These are phyloP conservation scores for Bufo gargarizans DNA, from an alignment of 2,113 vertebrate species.

Conservation along the genomic window DNA sequence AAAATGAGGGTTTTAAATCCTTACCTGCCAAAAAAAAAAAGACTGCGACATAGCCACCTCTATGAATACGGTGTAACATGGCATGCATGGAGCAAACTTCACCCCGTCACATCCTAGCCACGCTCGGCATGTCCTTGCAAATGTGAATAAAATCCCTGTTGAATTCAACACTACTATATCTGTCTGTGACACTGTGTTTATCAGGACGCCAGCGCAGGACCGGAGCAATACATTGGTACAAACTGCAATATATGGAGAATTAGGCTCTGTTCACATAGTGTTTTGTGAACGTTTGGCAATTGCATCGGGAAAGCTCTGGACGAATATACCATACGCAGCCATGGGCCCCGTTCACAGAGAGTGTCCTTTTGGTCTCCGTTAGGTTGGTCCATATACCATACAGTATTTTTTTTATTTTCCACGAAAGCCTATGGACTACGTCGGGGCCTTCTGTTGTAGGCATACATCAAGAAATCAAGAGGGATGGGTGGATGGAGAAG, in stretches of 20 bases:
- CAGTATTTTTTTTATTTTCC: no score
- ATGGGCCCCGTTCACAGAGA: no score
- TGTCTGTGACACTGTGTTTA: neutral
- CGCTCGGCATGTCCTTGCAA: constrained; percentile 47
- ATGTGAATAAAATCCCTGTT: constrained; percentile 50
- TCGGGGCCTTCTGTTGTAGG: no score
- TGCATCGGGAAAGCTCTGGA: no score
- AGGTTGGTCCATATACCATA: no score
- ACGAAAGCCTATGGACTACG: no score
- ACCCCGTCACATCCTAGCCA: constrained; percentile 5
- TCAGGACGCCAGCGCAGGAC: neutral
- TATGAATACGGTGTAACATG: neutral
- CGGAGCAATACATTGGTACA: neutral
- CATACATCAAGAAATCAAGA: no score
- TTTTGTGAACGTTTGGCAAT: no score
- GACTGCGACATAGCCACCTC: constrained; percentile 10
- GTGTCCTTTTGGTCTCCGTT: no score
- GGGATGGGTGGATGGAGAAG: neutral
- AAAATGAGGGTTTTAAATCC: neutral
- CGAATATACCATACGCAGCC: neutral
- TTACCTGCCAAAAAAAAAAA: neutral
- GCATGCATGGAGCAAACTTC: constrained; percentile 39
- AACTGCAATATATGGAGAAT: neutral
- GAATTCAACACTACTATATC: constrained; percentile 9
- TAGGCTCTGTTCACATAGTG: no score